A percentile compares a stretch with the other conserved stretches of the same genome.
These are phyloP conservation scores for Cecropterus lyciades DNA, from an alignment of 1,140 invertebrate genomes.

Conservation along the genomic window DNA sequence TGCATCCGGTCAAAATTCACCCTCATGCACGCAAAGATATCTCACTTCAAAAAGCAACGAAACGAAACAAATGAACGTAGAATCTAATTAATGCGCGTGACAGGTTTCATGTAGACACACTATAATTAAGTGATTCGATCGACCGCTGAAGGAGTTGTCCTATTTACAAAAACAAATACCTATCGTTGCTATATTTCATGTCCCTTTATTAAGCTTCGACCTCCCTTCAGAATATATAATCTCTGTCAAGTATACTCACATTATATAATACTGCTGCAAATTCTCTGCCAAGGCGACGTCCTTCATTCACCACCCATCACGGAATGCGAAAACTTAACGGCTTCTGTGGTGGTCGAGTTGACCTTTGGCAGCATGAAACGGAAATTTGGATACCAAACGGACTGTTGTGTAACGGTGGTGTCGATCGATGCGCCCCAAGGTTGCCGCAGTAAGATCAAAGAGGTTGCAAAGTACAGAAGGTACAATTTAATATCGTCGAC, in stretches of 20 bases:
- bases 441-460: slow-evolving; percentile 21
- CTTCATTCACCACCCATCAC: slow-evolving; percentile 21
- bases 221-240: background rate
- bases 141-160: too few relatives aligned
- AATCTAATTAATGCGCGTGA: too few relatives aligned
- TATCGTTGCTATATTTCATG: too few relatives aligned
- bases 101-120: too few relatives aligned
- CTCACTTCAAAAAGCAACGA: too few relatives aligned
- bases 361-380: slow-evolving; percentile 30
- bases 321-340: slow-evolving; percentile 22
- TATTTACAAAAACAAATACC: too few relatives aligned
- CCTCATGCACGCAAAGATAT: too few relatives aligned
- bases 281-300: slow-evolving; percentile 35
- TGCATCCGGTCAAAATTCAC: too few relatives aligned
- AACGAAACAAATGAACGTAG: too few relatives aligned
- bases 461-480: background rate
- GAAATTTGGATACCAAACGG: slow-evolving; percentile 27
- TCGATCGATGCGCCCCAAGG: slow-evolving; percentile 30
- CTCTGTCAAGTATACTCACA: background rate
- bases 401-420: slow-evolving; percentile 28
- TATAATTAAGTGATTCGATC: too few relatives aligned
- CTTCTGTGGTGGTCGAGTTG: slow-evolving; percentile 16
- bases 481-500: too few relatives aligned
- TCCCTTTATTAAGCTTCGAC: too few relatives aligned
- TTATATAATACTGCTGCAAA: slow-evolving; percentile 25